Base-by-base conservation (phyloP, 2,797 vertebrate species). In the Lagocephalus sceleratus region DNA sequence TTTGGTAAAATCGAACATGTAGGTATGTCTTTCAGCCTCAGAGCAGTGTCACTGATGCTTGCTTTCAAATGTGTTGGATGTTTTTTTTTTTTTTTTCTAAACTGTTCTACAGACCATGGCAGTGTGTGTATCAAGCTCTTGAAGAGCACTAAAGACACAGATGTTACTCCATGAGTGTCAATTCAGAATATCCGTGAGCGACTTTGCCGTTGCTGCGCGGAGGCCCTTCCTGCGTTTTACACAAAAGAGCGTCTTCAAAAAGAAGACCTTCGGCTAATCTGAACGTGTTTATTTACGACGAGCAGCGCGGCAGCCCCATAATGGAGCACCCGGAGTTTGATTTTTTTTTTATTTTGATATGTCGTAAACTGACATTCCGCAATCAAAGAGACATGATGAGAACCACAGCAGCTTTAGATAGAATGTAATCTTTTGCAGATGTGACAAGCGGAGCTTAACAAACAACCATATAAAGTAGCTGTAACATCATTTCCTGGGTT, bases 201-300 rank as follows among this genome's bases (percentile, higher is more conserved):
- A 50, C 56, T 43, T 45, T 73, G 40, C 51, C n/a, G n/a, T n/a
- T 65, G 22, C 48, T 66, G 73, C 72, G 63, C 57, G 70, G 64
- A 2, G 6, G 39, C 39, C 39, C 6, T 1, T 40, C 15, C n/a
- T 40, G 5, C 5, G n/a, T 16, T 40, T 40, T 40, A 5, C 39
- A 40, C 32, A 14, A 1, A n/a, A 6, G 39, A 40, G 39, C n/a
- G 6, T 40, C 39, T 16, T 17, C 39, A 40, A 16, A 40, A 40
- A 16, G 39, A 40, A n/a, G 39, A 17, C 15, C 39, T 7, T 40
- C 4, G 1, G 15, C 15, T 40, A 40, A 16, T 16, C 39, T 9
- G 5, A 16, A 40, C 17, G 15, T 40, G 39, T 40, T 40, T 17
- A 17, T 40, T 40, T 40, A 40, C 39, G n/a, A 16, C 2, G n/a